Evolutionary conservation across 35 echinoderm and acorn worm genomes (phyloP).

Genomic region (Ophioderma brevispina): DNA sequence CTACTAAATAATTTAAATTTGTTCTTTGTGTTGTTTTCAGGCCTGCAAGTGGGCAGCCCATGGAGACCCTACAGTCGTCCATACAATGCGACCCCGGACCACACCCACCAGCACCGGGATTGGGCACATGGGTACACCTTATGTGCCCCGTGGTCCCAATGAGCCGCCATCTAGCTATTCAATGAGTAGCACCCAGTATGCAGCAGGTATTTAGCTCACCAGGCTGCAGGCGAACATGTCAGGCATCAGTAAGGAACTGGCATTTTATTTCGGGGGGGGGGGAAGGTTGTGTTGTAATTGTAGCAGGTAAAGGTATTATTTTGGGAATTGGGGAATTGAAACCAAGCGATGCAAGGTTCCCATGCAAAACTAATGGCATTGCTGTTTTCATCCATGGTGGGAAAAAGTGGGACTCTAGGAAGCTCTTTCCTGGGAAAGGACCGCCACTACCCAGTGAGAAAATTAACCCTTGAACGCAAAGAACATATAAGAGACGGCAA

Average conservation of each 20-base stretch:
- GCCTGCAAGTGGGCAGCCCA: conserved; percentile 66
- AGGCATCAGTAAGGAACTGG: not conserved
- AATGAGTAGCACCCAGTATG: not conserved
- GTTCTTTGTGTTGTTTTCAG: not conserved
- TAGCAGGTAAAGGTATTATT: too few relatives aligned
- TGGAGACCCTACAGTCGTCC: conserved; percentile 74
- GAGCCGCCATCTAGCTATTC: not conserved
- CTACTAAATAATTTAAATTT: too few relatives aligned
- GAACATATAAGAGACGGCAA: too few relatives aligned
- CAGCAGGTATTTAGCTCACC: not conserved
- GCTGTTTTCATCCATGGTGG: too few relatives aligned
- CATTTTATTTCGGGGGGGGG: too few relatives aligned
- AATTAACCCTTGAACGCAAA: too few relatives aligned
- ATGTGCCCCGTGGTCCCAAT: not conserved
- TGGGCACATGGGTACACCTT: conserved; percentile 18
- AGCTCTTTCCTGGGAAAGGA: too few relatives aligned
- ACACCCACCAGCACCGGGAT: conserved; percentile 25
- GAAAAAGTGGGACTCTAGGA: too few relatives aligned
- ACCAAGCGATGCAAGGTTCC: not conserved
- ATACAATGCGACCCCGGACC: conserved; percentile 55
- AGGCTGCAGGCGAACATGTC: not conserved
- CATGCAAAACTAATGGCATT: too few relatives aligned
- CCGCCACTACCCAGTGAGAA: too few relatives aligned
- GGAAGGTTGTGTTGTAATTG: too few relatives aligned
- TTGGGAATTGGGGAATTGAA: not conserved